Percentiles rank a stretch among this genome's conserved stretches.
Evolutionary conservation across 2,888 invertebrate genomes (phyloP).

Genomic region (Selenia dentaria): DNA sequence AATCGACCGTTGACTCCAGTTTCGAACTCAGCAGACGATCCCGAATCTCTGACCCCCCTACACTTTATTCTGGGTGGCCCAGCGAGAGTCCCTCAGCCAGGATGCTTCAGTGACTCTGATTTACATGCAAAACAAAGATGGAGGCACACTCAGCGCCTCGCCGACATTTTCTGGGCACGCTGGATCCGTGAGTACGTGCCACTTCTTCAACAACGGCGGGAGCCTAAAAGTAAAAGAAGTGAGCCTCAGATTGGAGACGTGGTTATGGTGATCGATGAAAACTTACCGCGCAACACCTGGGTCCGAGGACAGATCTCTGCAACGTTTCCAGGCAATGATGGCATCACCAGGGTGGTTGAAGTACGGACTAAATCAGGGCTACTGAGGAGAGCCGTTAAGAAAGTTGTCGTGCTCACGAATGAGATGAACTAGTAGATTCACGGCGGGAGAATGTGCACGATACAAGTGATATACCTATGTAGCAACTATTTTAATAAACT

Average conservation of each 20-base stretch:
- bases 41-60: too few species aligned
- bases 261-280: background rate
- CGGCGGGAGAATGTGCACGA: conserved; percentile 1
- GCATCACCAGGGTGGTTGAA: background rate
- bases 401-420: background rate
- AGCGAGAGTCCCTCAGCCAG: too few species aligned
- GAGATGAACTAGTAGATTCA: background rate
- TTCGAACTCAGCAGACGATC: conserved; percentile 1
- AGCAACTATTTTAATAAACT: too few species aligned
- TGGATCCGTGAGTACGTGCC: conserved; percentile 27
- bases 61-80: too few species aligned
- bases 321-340: conserved; percentile 6
- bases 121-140: background rate
- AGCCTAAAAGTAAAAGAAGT: background rate
- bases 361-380: background rate
- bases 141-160: conserved; percentile 1
- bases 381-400: background rate
- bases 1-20: conserved; percentile 22
- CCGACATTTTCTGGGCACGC: conserved; percentile 23
- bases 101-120: too few species aligned
- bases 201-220: conserved; percentile 4
- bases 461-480: background rate
- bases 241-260: background rate
- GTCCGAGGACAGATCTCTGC: too few species aligned
- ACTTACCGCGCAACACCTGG: conserved; percentile 11